A percentile compares a stretch with the other conserved stretches of the same genome.
These are phyloP conservation scores for Arctia plantaginis DNA, from an alignment of 2,888 invertebrate genomes.

Conservation along the genomic window DNA sequence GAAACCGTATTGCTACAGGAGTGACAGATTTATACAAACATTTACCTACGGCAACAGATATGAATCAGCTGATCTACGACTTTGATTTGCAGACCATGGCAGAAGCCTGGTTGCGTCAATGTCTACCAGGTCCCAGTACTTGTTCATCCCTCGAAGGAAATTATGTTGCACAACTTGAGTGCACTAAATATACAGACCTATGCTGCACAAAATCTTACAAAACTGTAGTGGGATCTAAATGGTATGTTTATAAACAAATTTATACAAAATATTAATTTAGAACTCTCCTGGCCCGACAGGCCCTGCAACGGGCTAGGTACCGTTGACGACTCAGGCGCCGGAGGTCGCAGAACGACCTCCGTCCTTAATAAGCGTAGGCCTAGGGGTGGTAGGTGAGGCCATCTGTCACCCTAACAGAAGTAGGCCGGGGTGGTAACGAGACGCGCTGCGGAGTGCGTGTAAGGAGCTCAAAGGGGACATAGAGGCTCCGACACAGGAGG, in stretches of 20 bases:
- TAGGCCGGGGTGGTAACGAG: too few species aligned
- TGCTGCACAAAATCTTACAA: constrained; percentile 65
- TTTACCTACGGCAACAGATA: constrained; percentile 75
- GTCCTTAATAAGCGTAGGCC: too few species aligned
- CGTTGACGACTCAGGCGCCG: too few species aligned
- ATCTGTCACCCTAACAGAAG: too few species aligned
- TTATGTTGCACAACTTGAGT: constrained; percentile 75
- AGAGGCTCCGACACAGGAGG: too few species aligned
- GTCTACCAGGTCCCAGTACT: constrained; percentile 75
- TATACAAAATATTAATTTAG: too few species aligned
- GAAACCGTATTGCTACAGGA: constrained; percentile 76
- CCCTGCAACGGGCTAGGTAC: too few species aligned
- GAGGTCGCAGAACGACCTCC: too few species aligned
- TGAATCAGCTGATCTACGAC: constrained; percentile 79
- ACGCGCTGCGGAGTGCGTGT: too few species aligned
- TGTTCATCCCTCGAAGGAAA: constrained; percentile 74
- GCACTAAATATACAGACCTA: constrained; percentile 70
- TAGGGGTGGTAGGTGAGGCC: too few species aligned
- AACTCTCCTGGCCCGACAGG: too few species aligned
- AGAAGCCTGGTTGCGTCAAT: constrained; percentile 74
- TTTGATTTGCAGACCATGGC: constrained; percentile 76
- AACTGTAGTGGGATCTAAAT: constrained; percentile 51
- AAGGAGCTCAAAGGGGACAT: too few species aligned
- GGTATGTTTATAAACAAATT: constrained; percentile 65
- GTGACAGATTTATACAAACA: constrained; percentile 62